phyloP scores from a whole-genome alignment of 2,797 vertebrate genomes.

The Rhynchonycteris naso region DNA sequence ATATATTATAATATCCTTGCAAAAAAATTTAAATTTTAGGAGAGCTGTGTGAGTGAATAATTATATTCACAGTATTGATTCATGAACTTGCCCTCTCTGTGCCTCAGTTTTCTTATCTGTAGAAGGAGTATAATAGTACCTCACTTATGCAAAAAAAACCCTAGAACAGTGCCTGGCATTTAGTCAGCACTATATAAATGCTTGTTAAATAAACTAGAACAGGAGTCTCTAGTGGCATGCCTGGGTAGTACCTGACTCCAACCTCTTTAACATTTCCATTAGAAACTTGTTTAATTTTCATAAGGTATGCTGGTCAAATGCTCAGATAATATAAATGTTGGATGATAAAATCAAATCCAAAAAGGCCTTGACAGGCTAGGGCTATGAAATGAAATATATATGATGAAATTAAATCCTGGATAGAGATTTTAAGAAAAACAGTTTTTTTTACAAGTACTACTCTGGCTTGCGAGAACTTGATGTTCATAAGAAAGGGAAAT shows the following conservation, averaged over 20 bases:
- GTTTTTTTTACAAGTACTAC: not conserved
- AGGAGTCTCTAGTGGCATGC: not conserved
- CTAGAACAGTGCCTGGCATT: not conserved
- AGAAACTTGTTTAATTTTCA: slow-evolving; percentile 39
- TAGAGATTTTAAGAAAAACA: slow-evolving; percentile 18
- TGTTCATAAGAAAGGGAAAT: not conserved
- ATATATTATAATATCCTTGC: not conserved
- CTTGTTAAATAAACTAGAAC: not conserved
- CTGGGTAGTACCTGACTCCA: not conserved
- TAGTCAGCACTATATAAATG: not conserved
- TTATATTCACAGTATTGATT: not conserved
- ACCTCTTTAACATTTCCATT: not conserved
- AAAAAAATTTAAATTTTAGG: slow-evolving; percentile 10
- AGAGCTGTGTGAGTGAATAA: not conserved
- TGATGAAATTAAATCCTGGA: slow-evolving; percentile 50
- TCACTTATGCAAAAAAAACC: not conserved
- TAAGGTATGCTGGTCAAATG: not conserved
- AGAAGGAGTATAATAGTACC: not conserved
- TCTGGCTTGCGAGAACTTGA: not conserved
- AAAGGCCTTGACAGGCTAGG: not conserved
- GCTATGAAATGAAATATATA: not conserved
- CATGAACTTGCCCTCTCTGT: not conserved
- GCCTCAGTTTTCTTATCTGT: not conserved
- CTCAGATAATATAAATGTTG: slow-evolving; percentile 29
- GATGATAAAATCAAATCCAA: slow-evolving; percentile 44